These are phyloP conservation scores for Macropis europaea DNA, from an alignment of 2,888 invertebrate species.

Conservation along the genomic window DNA sequence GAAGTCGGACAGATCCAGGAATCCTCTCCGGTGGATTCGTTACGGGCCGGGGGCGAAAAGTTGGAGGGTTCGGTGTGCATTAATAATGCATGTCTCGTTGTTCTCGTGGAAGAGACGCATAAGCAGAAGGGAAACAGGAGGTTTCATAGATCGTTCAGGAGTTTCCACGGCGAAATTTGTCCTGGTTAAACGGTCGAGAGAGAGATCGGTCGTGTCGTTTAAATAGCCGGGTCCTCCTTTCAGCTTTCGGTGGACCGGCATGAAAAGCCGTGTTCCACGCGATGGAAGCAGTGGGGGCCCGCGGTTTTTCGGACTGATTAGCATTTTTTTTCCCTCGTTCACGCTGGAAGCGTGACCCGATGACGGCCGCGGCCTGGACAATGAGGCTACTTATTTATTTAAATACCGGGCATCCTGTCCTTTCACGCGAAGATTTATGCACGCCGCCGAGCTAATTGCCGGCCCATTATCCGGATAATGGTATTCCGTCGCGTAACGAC, in stretches of 20 bases:
- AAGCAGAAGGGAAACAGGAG: neutral
- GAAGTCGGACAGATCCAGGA: conserved; percentile 27
- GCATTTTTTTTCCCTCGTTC: conserved; percentile 68
- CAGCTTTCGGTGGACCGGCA: conserved; percentile 21
- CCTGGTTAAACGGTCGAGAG: conserved; percentile 51
- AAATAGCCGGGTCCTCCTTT: conserved; percentile 31
- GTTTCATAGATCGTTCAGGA: conserved; percentile 7
- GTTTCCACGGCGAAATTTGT: conserved; percentile 48
- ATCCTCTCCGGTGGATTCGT: conserved; percentile 41
- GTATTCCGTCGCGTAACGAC: conserved; percentile 75
- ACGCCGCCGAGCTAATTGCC: conserved; percentile 79
- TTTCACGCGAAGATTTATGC: conserved; percentile 79
- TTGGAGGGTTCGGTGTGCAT: conserved; percentile 39
- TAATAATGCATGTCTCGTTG: conserved; percentile 54
- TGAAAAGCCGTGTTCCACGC: conserved; percentile 19
- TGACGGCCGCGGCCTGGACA: conserved; percentile 70
- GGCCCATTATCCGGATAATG: conserved; percentile 78
- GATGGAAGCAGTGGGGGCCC: conserved; percentile 18
- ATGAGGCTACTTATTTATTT: conserved; percentile 79
- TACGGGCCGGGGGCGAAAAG: conserved; percentile 41
- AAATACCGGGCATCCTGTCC: conserved; percentile 79
- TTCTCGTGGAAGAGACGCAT: conserved; percentile 10
- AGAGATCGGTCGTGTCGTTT: conserved; percentile 19
- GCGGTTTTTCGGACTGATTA: conserved; percentile 71
- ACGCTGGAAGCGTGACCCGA: conserved; percentile 67